phyloP scores from a whole-genome alignment of 2,888 invertebrate genomes.

The Dryococelus australis region DNA sequence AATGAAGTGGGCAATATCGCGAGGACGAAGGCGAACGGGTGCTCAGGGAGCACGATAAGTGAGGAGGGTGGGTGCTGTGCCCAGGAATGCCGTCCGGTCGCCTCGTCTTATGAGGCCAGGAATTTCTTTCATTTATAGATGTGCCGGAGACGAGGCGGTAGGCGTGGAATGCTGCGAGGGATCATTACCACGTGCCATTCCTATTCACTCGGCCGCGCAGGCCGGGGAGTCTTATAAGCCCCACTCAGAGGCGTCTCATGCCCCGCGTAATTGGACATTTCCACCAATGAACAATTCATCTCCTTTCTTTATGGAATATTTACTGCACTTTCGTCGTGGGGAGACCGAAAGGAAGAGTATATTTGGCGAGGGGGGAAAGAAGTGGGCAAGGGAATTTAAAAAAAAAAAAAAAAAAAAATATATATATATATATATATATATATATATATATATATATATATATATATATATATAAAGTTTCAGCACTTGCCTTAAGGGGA shows the following conservation, averaged over 20 bases:
- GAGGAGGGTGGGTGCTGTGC: neutral
- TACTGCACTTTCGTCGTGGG: neutral
- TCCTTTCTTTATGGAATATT: constrained; percentile 4
- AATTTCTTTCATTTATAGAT: constrained; percentile 16
- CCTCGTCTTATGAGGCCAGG: constrained; percentile 16
- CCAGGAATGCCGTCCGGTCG: neutral
- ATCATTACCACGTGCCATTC: neutral
- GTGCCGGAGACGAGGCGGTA: neutral
- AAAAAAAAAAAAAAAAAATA: no score
- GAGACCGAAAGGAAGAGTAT: no score
- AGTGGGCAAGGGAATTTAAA: no score
- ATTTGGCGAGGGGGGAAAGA: no score
- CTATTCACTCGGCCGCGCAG: constrained; percentile 4
- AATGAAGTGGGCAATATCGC: no score
- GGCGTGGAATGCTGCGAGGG: neutral
- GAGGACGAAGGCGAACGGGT: neutral
- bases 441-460: no score
- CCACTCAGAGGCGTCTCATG: neutral
- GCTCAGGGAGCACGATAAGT: neutral
- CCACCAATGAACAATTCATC: neutral
- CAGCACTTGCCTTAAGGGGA: no score
- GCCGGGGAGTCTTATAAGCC: neutral
- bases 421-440: no score
- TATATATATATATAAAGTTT: no score
- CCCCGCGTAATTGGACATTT: neutral